Evolutionary conservation across 2,888 invertebrate genomes (phyloP).

Genomic region (Timema cristinae): DNA sequence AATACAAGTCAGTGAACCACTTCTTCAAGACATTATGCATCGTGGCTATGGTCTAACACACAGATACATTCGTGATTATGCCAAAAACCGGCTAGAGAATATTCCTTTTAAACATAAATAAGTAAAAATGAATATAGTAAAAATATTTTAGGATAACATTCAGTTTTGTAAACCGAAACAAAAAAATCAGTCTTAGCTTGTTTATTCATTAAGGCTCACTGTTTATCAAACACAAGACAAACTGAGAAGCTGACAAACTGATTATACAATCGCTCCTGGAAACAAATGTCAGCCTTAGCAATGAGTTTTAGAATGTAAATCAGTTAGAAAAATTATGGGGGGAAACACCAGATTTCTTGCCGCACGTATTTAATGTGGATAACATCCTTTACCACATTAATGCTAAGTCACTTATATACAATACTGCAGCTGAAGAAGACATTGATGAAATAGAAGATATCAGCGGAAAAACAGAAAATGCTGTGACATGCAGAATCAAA

Average conservation of each 20-base stretch:
- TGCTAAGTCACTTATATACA: background rate
- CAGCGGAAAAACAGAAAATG: background rate
- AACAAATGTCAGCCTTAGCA: background rate
- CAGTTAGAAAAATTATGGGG: background rate
- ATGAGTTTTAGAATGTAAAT: background rate
- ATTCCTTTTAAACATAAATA: background rate
- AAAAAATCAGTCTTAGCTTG: background rate
- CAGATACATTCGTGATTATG: background rate
- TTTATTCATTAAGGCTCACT: background rate
- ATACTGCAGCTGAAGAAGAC: background rate
- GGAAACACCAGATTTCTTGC: background rate
- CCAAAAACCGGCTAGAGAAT: background rate
- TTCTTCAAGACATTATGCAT: background rate
- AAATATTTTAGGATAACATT: background rate
- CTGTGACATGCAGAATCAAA: background rate
- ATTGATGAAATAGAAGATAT: background rate
- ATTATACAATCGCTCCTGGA: conserved; percentile 1
- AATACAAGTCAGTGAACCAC: background rate
- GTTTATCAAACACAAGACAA: background rate
- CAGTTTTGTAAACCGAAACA: background rate
- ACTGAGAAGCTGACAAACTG: background rate
- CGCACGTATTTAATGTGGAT: background rate
- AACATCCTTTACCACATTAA: background rate
- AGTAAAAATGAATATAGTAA: background rate
- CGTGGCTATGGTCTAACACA: background rate